Evolutionary conservation across 2,797 vertebrate species (phyloP), one percentile per base, ranked within the genome.

Genomic region (Syncerus caffer): DNA sequence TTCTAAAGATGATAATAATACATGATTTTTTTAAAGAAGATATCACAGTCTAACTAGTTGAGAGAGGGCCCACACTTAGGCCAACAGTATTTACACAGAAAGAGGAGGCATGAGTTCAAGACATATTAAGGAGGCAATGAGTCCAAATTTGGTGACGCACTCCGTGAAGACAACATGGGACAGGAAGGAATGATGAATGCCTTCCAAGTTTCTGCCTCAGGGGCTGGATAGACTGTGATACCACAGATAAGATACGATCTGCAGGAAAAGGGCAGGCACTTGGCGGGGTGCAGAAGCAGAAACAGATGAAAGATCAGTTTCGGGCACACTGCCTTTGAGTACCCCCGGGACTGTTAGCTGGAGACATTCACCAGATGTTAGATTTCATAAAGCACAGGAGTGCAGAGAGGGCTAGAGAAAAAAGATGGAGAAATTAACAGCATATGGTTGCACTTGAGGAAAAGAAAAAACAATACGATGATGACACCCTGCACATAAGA

Each of bases 391-490:
- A 96, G 50, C 74, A 89, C 27, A 79, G 15, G 31, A 53, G 42
- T 29, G 9, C 7, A 79, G n/a, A 51, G 21, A 89, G 38, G 14
- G 38, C 19, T 71, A 50, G 25, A 85, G 47, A 62, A 83, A 95
- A 90, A 90, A 58, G 31, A 74, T 10, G 34, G 55, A 67, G 58
- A 83, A 92, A 83, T 55, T 60, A 58, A 45, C 42, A 89, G 78
- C 78, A 95, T 76, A 64, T 95, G 96, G 82, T 50, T 93, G 17
- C 71, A 57, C 51, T 96, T 96, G 96, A 78, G 17, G 60, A 47
- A 76, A 93, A 19, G 7, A 50, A 31, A 57, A 55, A 34, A 17
- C 4, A 76, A 27, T 7, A 92, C 12, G 42, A 88, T 86, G 79
- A 98, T 42, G 93, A 95, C 85, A 95, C 6, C 2, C 79, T 84